phyloP scores from a whole-genome alignment of 2,888 invertebrate species.

The Cosmopolites sordidus region DNA sequence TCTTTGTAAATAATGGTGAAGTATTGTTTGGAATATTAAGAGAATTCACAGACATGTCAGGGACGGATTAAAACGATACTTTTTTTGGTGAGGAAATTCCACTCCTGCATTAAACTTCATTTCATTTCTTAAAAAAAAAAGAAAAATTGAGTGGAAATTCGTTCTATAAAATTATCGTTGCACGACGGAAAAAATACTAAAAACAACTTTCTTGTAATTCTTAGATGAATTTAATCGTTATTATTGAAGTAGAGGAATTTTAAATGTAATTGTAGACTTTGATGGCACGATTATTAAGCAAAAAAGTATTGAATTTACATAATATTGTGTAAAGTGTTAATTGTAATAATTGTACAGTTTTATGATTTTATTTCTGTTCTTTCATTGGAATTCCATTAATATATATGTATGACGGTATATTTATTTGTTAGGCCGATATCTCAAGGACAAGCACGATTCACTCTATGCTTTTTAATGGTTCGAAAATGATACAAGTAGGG shows the following conservation, averaged over 20 bases:
- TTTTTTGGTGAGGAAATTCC: neutral
- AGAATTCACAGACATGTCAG: constrained; percentile 28
- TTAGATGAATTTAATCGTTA: constrained; percentile 28
- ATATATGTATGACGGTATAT: constrained; percentile 38
- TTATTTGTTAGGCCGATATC: constrained; percentile 30
- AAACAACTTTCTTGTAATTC: constrained; percentile 24
- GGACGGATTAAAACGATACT: constrained; percentile 7
- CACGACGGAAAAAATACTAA: constrained; percentile 2
- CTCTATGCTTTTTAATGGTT: too few relatives aligned
- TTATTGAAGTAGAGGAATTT: constrained; percentile 31
- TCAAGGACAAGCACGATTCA: neutral
- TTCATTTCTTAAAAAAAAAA: too few relatives aligned
- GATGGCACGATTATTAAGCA: constrained; percentile 38
- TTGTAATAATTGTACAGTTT: constrained; percentile 44
- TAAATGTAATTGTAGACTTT: constrained; percentile 40
- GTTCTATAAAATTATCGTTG: neutral
- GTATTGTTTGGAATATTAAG: constrained; percentile 32
- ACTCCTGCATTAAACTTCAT: too few relatives aligned
- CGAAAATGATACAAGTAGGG: neutral
- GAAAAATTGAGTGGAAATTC: too few relatives aligned
- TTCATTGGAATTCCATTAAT: constrained; percentile 37
- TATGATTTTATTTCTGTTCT: constrained; percentile 20
- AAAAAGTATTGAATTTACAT: constrained; percentile 27
- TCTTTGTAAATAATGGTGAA: constrained; percentile 34
- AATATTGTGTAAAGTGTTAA: constrained; percentile 39